Percentiles rank a stretch among this genome's conserved stretches.
These are phyloP conservation scores for Agrochola lota DNA, from an alignment of 2,888 invertebrate species.

Conservation along the genomic window DNA sequence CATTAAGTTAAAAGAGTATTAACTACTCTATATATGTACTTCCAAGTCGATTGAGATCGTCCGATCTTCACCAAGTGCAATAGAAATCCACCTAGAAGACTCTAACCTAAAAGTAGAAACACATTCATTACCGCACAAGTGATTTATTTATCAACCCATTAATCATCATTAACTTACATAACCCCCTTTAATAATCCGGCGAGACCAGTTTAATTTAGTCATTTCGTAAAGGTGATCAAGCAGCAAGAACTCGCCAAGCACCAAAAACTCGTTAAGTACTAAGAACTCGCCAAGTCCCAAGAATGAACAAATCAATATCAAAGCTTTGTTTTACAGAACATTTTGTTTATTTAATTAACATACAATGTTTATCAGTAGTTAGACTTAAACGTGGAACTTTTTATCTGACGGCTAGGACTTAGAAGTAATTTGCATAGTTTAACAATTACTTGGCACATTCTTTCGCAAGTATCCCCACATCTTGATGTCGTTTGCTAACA, in stretches of 20 bases:
- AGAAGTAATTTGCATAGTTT: slow-evolving; percentile 85
- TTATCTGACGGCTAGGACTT: slow-evolving; percentile 60
- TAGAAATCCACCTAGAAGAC: not conserved
- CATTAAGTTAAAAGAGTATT: no score
- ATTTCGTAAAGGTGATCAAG: slow-evolving; percentile 47
- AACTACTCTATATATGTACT: no score
- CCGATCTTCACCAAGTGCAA: no score
- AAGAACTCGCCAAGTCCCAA: not conserved
- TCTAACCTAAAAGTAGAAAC: slow-evolving; percentile 8
- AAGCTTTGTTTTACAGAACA: slow-evolving; percentile 36
- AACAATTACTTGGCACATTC: slow-evolving; percentile 86
- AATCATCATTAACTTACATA: slow-evolving; percentile 60
- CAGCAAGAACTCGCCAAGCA: slow-evolving; percentile 17
- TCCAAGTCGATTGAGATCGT: no score
- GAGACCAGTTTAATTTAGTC: slow-evolving; percentile 32
- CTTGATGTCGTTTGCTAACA: slow-evolving; percentile 66
- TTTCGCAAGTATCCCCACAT: slow-evolving; percentile 72
- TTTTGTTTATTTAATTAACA: slow-evolving; percentile 81
- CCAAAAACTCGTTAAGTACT: slow-evolving; percentile 21
- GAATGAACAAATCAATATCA: slow-evolving; percentile 36
- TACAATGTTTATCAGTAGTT: slow-evolving; percentile 72
- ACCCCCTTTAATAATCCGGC: slow-evolving; percentile 42
- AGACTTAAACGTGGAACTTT: slow-evolving; percentile 72
- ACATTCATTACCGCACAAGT: slow-evolving; percentile 35
- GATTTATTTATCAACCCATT: slow-evolving; percentile 57